Base-by-base conservation (phyloP, 2,797 vertebrate species). In the Dermochelys coriacea region DNA sequence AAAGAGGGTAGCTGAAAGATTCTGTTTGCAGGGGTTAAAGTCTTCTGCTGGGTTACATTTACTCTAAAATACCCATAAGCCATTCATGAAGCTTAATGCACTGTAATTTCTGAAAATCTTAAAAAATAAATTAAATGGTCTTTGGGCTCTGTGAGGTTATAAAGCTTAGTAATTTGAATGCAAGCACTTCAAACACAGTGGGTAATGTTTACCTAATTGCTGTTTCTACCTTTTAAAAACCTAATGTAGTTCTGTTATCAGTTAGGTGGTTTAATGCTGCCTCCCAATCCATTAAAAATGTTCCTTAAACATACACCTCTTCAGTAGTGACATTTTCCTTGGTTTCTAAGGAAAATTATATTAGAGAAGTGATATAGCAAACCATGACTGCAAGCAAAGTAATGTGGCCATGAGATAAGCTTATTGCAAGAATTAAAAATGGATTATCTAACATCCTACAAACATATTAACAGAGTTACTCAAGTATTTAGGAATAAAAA, bases 301-400 rank as follows among this genome's bases (percentile, higher is more conserved):
- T 37, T 71, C 37, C 41, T 41, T 41, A 23, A 37, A 41, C 21
- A 41, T 71, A 19, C 34, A n/a, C 80, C 51, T 82, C 27, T 83
- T 37, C 64, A 2, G 3, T 90, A 83, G 64, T 87, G 27, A n/a
- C n/a, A n/a, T 8, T 59, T 74, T 82, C 79, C 93, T 97, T 96
- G 79, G 91, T 97, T 96, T 92, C 64, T 19, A 41, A 31, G 37
- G 84, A 83, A 87, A 93, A 51, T 68, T 85, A 86, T 68, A 68
- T 92, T 68, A 78, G 3, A 68, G 93, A 89, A 41, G 41, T 75
- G 41, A 74, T 74, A 9, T 27, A 74, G 21, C 8, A 74, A 74
- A 74, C 41, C 12, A 41, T 74, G 23, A 45, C 71, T 74, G 23
- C 41, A 41, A 45, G 37, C 37, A 45, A 95, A 93, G 94, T 91